These are phyloP conservation scores for Chrysochloris asiatica DNA, from an alignment of 2,113 vertebrate species.

Conservation along the genomic window DNA sequence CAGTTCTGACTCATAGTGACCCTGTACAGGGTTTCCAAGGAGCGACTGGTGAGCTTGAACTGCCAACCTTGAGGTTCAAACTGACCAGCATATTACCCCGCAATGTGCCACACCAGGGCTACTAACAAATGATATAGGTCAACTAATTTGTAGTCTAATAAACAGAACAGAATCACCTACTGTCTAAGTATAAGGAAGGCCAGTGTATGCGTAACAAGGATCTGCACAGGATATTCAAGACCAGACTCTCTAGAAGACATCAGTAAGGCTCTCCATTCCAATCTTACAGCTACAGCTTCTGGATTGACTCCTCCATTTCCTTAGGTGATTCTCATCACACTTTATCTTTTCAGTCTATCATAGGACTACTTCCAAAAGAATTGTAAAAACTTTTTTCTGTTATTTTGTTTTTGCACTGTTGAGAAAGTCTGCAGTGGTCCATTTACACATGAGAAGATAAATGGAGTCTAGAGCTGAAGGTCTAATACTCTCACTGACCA, in stretches of 20 bases:
- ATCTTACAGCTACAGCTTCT: constrained; percentile 49
- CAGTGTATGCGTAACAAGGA: constrained; percentile 60
- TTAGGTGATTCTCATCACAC: constrained; percentile 69
- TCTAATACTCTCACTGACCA: not conserved
- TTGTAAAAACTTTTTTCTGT: constrained; percentile 19
- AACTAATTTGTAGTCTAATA: constrained; percentile 73
- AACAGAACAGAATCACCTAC: constrained; percentile 57
- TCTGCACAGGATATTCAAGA: constrained; percentile 51
- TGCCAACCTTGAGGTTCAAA: too few relatives aligned
- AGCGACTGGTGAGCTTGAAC: too few relatives aligned
- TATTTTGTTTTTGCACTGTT: not conserved
- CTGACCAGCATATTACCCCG: too few relatives aligned
- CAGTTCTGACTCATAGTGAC: too few relatives aligned
- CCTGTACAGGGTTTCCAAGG: too few relatives aligned
- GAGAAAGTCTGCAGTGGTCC: not conserved
- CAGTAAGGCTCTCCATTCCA: constrained; percentile 55
- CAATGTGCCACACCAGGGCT: too few relatives aligned
- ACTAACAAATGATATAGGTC: constrained; percentile 55
- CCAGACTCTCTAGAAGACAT: constrained; percentile 64
- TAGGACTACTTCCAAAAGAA: not conserved
- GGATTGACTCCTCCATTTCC: constrained; percentile 56
- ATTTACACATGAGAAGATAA: not conserved
- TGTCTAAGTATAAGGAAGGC: constrained; percentile 60
- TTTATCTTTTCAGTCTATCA: constrained; percentile 49
- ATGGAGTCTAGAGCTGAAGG: not conserved